A percentile compares a stretch with the other conserved stretches of the same genome.
These are phyloP conservation scores for Sporophila hypoxantha DNA, from an alignment of 2,113 vertebrate genomes.

Conservation along the genomic window DNA sequence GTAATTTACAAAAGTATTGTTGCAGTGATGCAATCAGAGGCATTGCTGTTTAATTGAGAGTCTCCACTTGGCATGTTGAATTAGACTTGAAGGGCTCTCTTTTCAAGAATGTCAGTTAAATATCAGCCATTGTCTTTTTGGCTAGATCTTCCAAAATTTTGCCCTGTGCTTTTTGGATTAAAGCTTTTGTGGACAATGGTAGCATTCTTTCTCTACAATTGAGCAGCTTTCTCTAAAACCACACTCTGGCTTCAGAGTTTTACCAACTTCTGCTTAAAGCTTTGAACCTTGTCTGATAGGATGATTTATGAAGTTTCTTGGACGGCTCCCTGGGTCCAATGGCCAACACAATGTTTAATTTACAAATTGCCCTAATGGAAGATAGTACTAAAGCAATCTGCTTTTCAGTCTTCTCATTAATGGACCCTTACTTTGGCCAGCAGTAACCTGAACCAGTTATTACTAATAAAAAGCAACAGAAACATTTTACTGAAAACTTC, in stretches of 20 bases:
- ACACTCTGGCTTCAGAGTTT: not conserved
- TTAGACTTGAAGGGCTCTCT: not conserved
- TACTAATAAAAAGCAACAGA: not conserved
- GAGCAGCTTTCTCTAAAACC: not conserved
- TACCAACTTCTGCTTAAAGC: not conserved
- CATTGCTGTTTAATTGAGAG: not conserved
- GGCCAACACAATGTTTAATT: not conserved
- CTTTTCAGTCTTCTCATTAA: not conserved
- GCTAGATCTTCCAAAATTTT: not conserved
- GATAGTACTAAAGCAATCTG: not conserved
- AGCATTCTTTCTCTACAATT: not conserved
- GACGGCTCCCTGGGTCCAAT: not conserved
- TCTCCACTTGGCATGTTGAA: not conserved
- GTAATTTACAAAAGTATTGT: not conserved
- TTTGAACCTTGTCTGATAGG: not conserved
- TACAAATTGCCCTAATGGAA: not conserved
- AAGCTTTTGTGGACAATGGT: not conserved
- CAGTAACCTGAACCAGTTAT: not conserved
- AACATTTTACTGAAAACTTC: conserved; percentile 7
- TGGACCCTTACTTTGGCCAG: not conserved
- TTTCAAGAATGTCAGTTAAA: not conserved
- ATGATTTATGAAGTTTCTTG: not conserved
- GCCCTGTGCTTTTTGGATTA: not conserved
- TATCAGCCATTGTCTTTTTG: not conserved
- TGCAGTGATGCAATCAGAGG: not conserved